Base-by-base conservation (phyloP, 2,113 vertebrate genomes). In the Syngnathus typhle region DNA sequence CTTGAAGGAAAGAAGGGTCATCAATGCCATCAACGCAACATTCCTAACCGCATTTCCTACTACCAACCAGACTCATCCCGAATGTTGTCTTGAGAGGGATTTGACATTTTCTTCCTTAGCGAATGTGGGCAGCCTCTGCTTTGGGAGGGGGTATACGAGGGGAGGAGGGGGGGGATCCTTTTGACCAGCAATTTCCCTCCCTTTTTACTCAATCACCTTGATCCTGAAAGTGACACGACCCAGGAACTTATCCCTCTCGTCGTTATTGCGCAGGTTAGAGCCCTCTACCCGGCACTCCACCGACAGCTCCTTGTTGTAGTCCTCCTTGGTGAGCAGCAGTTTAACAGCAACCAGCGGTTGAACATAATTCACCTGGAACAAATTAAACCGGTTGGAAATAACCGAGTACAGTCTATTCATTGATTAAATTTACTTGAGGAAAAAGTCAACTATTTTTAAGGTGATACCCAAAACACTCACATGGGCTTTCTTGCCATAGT, bases 241-340 rank as follows among this genome's bases (percentile, higher is more conserved):
- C 86, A 98, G 92, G 89, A 95, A 98, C 91, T 98, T 98, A 88
- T 98, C 96, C 69, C 95, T 92, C 0, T 96, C 94, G 77, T 98
- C 93, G 68, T 93, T 67, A 63, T 93, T 97, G 88, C 85, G 92
- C 60, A 98, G 89, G 88, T 98, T 89, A 7, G 92, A 85, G 70
- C 94, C 96, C 27, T 89, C 87, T 64, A 99, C 90, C 90, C 90
- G 92, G 90, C 96, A 99, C 87, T 98, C 95, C 27, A 99, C 84
- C 2, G 84, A 44, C 68, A 93, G 86, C 86, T 98, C 95, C 69
- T 89, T 90, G 84, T 90, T 91, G 87, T 90, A 91, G 77, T 82
- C 84, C 49, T 88, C 91, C 82, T 87, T 76, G 62, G 5, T 74
- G 80, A 96, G 85, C 70, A 67, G 64, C 87, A 96, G 88, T 85